These are phyloP conservation scores for Paramuricea clavata DNA, from an alignment of 92 coral and sea anemone genomes.

Conservation along the genomic window DNA sequence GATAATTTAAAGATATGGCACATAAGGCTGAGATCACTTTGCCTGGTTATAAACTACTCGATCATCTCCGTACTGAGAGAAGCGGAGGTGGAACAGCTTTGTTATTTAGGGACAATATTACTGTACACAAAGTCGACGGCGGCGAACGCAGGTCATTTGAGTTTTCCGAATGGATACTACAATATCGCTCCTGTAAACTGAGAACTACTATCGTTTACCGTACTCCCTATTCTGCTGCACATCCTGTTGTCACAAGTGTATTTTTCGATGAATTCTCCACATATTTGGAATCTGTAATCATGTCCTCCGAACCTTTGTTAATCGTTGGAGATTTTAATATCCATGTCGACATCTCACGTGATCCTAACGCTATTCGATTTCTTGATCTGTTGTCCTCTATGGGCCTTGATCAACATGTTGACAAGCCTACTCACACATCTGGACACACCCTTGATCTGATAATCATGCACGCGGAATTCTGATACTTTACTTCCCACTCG, in stretches of 20 bases:
- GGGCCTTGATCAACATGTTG: conserved; percentile 60
- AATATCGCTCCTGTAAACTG: not conserved
- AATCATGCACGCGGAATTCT: conserved; percentile 43
- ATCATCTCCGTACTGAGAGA: conserved; percentile 51
- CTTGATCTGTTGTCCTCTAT: conserved; percentile 41
- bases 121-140: conserved; percentile 37
- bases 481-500: conserved; percentile 36
- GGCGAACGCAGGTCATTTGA: conserved; percentile 63
- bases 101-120: conserved; percentile 49
- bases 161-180: conserved; percentile 67
- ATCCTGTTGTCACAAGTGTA: conserved; percentile 31
- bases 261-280: conserved; percentile 54
- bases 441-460: conserved; percentile 55
- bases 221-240: conserved; percentile 43
- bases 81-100: conserved; percentile 65
- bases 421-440: conserved; percentile 52
- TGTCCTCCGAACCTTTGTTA: conserved; percentile 49
- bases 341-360: not conserved
- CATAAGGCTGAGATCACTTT: conserved; percentile 53
- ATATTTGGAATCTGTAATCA: conserved; percentile 44
- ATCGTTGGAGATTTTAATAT: conserved; percentile 59
- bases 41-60: conserved; percentile 60
- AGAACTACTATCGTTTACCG: conserved; percentile 50
- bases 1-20: conserved; percentile 47
- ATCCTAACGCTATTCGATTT: conserved; percentile 22